These are phyloP conservation scores for Acheta domesticus DNA, from an alignment of 2,888 invertebrate species.

Conservation along the genomic window DNA sequence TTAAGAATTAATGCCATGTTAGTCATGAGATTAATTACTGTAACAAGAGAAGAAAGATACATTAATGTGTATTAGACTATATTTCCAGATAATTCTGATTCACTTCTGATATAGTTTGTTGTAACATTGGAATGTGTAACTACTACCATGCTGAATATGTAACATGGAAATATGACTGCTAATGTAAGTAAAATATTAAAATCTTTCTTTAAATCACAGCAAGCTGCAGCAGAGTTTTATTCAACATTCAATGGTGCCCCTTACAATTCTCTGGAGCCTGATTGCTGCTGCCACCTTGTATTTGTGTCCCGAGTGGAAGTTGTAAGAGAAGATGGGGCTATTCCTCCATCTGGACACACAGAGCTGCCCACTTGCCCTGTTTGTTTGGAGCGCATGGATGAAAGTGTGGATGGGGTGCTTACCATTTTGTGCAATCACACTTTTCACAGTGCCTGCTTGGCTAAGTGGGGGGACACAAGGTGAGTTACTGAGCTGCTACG, in stretches of 20 bases:
- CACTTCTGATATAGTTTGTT: too few species aligned
- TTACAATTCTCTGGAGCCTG: constrained; percentile 90
- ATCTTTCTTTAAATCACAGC: constrained; percentile 48
- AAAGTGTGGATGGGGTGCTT: constrained; percentile 94
- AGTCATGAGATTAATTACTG: too few species aligned
- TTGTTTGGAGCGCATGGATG: constrained; percentile 96
- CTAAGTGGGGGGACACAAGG: constrained; percentile 92
- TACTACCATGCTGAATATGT: too few species aligned
- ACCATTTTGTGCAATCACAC: constrained; percentile 98
- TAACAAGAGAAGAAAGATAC: too few species aligned
- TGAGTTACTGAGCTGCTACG: constrained; percentile 39
- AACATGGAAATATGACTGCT: too few species aligned
- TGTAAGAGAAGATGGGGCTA: constrained; percentile 65
- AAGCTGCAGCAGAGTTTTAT: constrained; percentile 87
- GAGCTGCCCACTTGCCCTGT: constrained; percentile 97
- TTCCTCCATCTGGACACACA: constrained; percentile 64
- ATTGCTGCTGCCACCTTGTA: constrained; percentile 86
- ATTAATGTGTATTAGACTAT: too few species aligned
- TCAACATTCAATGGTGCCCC: constrained; percentile 86
- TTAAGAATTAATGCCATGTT: too few species aligned
- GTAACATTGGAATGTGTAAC: too few species aligned
- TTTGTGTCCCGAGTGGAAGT: constrained; percentile 93
- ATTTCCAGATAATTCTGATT: too few species aligned
- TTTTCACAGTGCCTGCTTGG: constrained; percentile 92
- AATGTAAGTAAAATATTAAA: too few species aligned